Evolutionary conservation across 1,140 invertebrate species (phyloP), one percentile per base, ranked within the genome.

Genomic region (Dysdera silvatica): DNA sequence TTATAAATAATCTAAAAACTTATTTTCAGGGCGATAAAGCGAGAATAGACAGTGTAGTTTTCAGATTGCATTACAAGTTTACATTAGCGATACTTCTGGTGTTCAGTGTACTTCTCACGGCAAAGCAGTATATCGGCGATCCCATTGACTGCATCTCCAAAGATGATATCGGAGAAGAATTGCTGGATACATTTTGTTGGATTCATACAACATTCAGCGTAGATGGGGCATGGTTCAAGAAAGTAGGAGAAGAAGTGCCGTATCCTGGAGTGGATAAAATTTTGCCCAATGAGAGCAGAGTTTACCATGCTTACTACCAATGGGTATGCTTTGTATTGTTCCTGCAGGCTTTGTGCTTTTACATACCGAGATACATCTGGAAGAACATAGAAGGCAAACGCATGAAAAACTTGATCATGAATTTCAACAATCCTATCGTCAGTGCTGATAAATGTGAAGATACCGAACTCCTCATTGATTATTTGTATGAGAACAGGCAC

Each of bases 281-380:
- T 84, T 84, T 63, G 80, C 81, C 66, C 81, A 80, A 61, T 80
- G 84, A 73, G 81, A 56, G 81, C 83, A 69, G 56, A 80, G 77
- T 68, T 23, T 72, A 74, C 52, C 76, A 78, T 60, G 69, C 70
- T 12, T 95, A 94, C 78, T 95, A 94, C 77, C 91, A 94, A 80
- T 95, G 91, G 91, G 91, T 95, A 74, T 93, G 91, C 80, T 95
- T 95, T 81, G 91, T 90, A 80, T 82, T 94, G 72, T 95, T 94
- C 77, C 87, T 93, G 75, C 91, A 94, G 87, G 89, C 71, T 12
- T 14, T 68, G 23, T 35, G 72, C 5, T 75, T 75, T 56, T 75
- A 74, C 70, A 73, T 84, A 29, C 87, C 87, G 0, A 79, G 82
- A 2, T 87, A 84, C 71, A 68, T 89, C 1, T 91, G 87, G 87